phyloP scores from a whole-genome alignment of 92 coral and sea anemone species.

The Plumapathes pennacea region DNA sequence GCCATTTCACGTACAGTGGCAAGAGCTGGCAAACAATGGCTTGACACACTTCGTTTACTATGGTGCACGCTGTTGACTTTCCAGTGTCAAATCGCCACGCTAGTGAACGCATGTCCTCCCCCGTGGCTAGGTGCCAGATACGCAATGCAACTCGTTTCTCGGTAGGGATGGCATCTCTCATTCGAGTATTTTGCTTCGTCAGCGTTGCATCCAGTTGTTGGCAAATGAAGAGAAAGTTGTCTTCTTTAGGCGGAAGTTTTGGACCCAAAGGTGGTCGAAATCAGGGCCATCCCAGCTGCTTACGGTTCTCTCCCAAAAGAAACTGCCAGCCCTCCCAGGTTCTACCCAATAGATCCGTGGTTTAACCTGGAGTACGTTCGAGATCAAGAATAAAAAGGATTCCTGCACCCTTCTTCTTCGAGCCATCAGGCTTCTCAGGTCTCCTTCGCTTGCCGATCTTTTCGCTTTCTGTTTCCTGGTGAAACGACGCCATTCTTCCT shows the following conservation, averaged over 20 bases:
- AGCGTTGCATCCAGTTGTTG: not conserved
- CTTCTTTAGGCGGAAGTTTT: not conserved
- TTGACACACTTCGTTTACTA: constrained; percentile 2
- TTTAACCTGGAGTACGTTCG: no score
- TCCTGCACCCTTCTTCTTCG: no score
- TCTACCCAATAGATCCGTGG: no score
- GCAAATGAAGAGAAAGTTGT: constrained; percentile 10
- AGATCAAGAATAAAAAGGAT: no score
- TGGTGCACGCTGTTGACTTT: not conserved
- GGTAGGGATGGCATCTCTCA: constrained; percentile 12
- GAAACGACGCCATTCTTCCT: no score
- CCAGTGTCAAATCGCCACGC: constrained; percentile 10
- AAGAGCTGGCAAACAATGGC: not conserved
- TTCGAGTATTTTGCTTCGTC: constrained; percentile 4
- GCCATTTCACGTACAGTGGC: constrained; percentile 8
- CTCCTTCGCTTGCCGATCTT: no score
- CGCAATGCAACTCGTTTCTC: constrained; percentile 34
- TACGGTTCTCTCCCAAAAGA: constrained; percentile 15
- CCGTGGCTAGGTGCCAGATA: constrained; percentile 47
- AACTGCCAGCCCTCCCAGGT: constrained; percentile 8
- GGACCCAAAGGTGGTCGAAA: constrained; percentile 4
- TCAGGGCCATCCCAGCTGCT: constrained; percentile 4
- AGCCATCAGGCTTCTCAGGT: no score
- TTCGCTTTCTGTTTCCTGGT: no score
- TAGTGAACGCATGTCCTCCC: constrained; percentile 16